These are phyloP conservation scores for Chaenodraco wilsoni DNA, from an alignment of 2,797 vertebrate genomes.

Conservation along the genomic window DNA sequence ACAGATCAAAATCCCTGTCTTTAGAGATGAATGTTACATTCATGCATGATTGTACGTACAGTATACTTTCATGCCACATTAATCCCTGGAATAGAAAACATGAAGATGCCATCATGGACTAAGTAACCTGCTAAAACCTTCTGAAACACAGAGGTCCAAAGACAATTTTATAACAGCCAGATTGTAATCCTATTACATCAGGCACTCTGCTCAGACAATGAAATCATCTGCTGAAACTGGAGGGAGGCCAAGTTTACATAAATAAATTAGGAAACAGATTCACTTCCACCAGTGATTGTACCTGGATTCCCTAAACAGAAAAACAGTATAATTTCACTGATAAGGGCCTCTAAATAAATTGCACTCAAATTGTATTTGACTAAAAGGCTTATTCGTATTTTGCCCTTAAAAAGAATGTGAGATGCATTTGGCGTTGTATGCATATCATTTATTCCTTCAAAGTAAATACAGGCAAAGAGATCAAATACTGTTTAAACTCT, in stretches of 20 bases:
- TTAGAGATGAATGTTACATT: neutral
- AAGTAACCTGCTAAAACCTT: conserved; percentile 64
- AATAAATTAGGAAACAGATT: conserved; percentile 83
- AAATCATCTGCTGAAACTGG: conserved; percentile 81
- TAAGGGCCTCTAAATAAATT: conserved; percentile 73
- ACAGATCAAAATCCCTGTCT: conserved; percentile 1
- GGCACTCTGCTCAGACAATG: conserved; percentile 78
- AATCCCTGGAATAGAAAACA: conserved; percentile 33
- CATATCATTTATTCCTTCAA: conserved; percentile 9
- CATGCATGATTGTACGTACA: neutral
- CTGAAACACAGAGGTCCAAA: conserved; percentile 63
- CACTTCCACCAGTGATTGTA: conserved; percentile 75
- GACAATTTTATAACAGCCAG: conserved; percentile 73
- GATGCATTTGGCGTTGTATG: conserved; percentile 27
- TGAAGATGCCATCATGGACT: conserved; percentile 45
- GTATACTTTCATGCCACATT: conserved; percentile 24
- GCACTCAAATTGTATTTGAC: conserved; percentile 45
- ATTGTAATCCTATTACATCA: conserved; percentile 81
- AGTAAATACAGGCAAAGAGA: conserved; percentile 16
- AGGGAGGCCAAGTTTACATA: conserved; percentile 79
- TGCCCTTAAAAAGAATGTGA: conserved; percentile 29
- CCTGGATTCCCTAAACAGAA: conserved; percentile 71
- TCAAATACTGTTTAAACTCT: conserved; percentile 4
- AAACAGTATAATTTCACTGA: conserved; percentile 68
- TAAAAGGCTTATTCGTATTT: conserved; percentile 37